These are phyloP conservation scores for Plebejus melissa DNA, from an alignment of 2,888 invertebrate species.

Conservation along the genomic window DNA sequence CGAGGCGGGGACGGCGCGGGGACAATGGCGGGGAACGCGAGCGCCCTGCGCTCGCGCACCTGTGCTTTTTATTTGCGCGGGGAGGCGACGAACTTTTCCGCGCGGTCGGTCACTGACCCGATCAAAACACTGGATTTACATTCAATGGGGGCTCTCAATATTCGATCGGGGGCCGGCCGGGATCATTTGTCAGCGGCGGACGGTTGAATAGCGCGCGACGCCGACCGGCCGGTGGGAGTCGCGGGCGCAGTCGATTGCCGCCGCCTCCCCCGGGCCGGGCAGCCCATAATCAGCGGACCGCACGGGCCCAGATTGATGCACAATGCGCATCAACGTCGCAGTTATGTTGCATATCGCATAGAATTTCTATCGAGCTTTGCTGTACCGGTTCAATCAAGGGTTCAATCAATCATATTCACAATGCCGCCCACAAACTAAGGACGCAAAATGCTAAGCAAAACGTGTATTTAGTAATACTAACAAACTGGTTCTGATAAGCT, in stretches of 20 bases:
- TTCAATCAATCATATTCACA: background rate
- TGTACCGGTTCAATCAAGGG: background rate
- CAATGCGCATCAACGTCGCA: background rate
- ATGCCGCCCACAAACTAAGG: background rate
- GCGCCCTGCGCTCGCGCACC: constrained; percentile 63
- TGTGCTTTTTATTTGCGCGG: constrained; percentile 59
- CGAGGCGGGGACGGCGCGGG: background rate
- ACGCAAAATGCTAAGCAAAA: background rate
- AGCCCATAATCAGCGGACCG: background rate
- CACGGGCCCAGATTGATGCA: background rate
- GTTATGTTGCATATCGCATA: background rate
- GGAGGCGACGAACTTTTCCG: constrained; percentile 64
- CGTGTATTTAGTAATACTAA: background rate
- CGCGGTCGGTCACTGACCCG: constrained; percentile 64
- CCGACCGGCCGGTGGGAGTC: background rate
- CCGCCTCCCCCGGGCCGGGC: background rate
- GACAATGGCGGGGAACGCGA: constrained; percentile 15
- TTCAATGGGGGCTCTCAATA: constrained; percentile 35
- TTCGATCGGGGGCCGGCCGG: constrained; percentile 16
- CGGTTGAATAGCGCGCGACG: background rate
- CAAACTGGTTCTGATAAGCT: background rate
- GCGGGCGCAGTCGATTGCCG: background rate
- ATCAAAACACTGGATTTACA: constrained; percentile 41
- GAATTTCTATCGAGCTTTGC: background rate
- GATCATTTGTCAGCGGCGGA: constrained; percentile 24